phyloP scores from a whole-genome alignment of 2,797 vertebrate genomes.

The Onychomys torridus region DNA sequence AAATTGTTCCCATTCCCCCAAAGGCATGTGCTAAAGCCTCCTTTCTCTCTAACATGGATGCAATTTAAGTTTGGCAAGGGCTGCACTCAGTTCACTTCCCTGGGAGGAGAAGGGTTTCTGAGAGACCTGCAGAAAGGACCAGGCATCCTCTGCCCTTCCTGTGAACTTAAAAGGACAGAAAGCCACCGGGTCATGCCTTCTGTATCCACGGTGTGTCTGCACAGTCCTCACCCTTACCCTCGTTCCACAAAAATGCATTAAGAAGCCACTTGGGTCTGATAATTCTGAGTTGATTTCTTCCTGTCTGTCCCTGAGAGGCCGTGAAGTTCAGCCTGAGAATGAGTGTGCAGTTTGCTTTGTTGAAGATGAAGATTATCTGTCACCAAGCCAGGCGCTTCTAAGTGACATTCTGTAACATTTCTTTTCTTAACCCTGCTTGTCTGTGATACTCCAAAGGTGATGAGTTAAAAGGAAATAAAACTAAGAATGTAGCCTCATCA shows the following conservation, averaged over 20 bases:
- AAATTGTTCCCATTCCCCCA: conserved; percentile 83
- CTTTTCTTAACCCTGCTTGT: conserved; percentile 38
- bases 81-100: conserved; percentile 59
- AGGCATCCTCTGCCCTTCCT: not conserved
- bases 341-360: not conserved
- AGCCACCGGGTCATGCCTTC: not conserved
- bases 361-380: not conserved
- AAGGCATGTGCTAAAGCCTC: conserved; percentile 81
- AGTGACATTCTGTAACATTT: not conserved
- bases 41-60: conserved; percentile 76
- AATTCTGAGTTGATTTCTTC: not conserved
- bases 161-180: conserved; percentile 24
- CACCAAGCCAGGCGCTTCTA: not conserved
- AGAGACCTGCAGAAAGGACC: conserved; percentile 36
- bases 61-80: conserved; percentile 81
- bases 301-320: not conserved
- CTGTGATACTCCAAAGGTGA: not conserved
- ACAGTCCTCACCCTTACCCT: not conserved
- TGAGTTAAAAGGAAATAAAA: conserved; percentile 37
- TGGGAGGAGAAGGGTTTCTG: not conserved
- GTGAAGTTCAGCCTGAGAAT: not conserved
- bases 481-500: not conserved
- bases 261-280: not conserved
- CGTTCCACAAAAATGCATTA: not conserved
- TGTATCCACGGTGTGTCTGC: not conserved